Evolutionary conservation across 2,888 invertebrate species (phyloP).

Genomic region (Callosobruchus maculatus): DNA sequence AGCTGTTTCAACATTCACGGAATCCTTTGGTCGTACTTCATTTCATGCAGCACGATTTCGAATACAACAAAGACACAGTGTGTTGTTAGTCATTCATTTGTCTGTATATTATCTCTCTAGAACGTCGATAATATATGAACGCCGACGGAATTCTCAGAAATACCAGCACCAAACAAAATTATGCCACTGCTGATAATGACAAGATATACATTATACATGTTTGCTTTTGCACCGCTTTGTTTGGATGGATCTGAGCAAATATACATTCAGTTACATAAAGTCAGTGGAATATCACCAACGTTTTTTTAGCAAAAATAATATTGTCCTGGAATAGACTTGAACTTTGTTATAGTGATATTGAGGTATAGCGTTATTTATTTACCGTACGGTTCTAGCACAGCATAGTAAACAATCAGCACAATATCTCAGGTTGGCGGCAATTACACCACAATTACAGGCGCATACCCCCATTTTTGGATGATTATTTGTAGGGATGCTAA

Average conservation of each 20-base stretch:
- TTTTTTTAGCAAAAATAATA: background rate
- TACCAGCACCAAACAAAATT: background rate
- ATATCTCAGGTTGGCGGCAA: too few species aligned
- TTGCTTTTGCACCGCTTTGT: background rate
- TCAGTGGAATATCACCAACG: background rate
- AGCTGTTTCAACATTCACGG: background rate
- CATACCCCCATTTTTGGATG: too few species aligned
- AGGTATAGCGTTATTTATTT: background rate
- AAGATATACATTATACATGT: background rate
- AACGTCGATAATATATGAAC: background rate
- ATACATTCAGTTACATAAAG: background rate
- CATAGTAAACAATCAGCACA: too few species aligned
- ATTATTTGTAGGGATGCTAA: too few species aligned
- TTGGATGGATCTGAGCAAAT: background rate
- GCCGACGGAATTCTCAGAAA: background rate
- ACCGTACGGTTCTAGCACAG: too few species aligned
- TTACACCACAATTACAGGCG: too few species aligned
- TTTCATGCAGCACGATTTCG: background rate
- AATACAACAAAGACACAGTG: background rate
- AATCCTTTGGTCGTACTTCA: background rate
- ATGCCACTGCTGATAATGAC: background rate
- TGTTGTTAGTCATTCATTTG: background rate
- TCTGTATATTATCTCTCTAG: background rate
- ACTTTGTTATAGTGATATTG: background rate
- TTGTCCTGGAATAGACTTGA: background rate